A percentile compares a stretch with the other conserved stretches of the same genome.
Conservation (phyloP, 1,140 invertebrate genomes). For the Hermatobates lingyangjiaoensis region DNA sequence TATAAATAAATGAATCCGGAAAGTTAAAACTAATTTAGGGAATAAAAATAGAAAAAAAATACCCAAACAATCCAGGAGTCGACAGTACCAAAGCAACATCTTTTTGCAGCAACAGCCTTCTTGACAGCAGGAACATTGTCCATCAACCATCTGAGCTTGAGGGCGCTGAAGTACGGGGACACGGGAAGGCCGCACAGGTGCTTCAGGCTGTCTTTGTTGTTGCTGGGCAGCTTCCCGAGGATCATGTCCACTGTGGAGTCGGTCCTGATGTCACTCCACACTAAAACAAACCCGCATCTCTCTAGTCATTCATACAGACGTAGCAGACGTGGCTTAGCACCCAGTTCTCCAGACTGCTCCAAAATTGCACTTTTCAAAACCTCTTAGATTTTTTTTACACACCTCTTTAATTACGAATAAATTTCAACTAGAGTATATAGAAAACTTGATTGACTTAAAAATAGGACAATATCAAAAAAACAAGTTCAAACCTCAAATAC, state of each 20-base stretch:
- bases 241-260: slow-evolving; percentile 65
- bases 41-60: slow-evolving; percentile 10
- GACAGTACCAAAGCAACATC: slow-evolving; percentile 81
- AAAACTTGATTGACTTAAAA: no score
- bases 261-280: slow-evolving; percentile 75
- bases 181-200: slow-evolving; percentile 77
- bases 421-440: no score
- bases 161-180: slow-evolving; percentile 88
- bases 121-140: slow-evolving; percentile 69
- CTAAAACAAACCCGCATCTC: slow-evolving; percentile 23
- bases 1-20: not conserved
- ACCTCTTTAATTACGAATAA: no score
- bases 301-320: not conserved
- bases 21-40: not conserved
- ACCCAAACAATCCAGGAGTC: slow-evolving; percentile 93
- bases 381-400: no score
- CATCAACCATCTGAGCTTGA: slow-evolving; percentile 80
- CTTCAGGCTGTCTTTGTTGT: slow-evolving; percentile 55
- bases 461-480: no score
- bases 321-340: no score
- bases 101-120: slow-evolving; percentile 50
- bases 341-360: no score
- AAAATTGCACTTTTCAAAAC: no score
- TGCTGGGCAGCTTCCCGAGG: slow-evolving; percentile 48
- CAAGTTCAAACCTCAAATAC: no score